Evolutionary conservation across 2,888 invertebrate species (phyloP).

Genomic region (Brachyptera putata): DNA sequence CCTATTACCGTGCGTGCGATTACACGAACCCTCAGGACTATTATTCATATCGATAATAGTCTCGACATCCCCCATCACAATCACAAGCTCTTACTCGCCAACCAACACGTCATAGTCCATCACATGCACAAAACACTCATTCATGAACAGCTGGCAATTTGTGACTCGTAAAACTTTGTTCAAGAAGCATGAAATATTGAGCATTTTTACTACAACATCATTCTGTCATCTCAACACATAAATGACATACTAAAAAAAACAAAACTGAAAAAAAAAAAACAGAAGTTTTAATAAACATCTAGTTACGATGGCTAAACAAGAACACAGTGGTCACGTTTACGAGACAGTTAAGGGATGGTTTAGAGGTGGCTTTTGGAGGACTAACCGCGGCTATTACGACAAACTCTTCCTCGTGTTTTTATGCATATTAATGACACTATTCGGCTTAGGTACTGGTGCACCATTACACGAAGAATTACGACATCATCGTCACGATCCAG

Average conservation of each 20-base stretch:
- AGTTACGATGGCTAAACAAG: neutral
- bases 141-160: too few relatives aligned
- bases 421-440: neutral
- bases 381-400: conserved; percentile 5
- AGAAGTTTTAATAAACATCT: neutral
- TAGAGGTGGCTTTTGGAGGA: conserved; percentile 8
- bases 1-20: too few relatives aligned
- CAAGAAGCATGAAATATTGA: too few relatives aligned
- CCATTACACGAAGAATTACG: neutral
- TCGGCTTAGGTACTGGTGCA: neutral
- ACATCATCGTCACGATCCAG: too few relatives aligned
- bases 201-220: too few relatives aligned
- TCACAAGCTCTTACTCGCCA: neutral
- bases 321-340: neutral
- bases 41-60: neutral
- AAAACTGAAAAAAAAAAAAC: neutral
- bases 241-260: too few relatives aligned
- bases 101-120: too few relatives aligned
- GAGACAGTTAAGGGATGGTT: conserved; percentile 9
- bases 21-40: too few relatives aligned
- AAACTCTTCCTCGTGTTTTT: conserved; percentile 5
- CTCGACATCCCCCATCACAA: neutral
- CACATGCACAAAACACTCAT: too few relatives aligned
- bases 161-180: too few relatives aligned
- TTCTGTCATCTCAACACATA: too few relatives aligned